Percentiles rank a stretch among this genome's conserved stretches.
phyloP scores from a whole-genome alignment of 2,797 vertebrate species.

The Spinus olivaceus region DNA sequence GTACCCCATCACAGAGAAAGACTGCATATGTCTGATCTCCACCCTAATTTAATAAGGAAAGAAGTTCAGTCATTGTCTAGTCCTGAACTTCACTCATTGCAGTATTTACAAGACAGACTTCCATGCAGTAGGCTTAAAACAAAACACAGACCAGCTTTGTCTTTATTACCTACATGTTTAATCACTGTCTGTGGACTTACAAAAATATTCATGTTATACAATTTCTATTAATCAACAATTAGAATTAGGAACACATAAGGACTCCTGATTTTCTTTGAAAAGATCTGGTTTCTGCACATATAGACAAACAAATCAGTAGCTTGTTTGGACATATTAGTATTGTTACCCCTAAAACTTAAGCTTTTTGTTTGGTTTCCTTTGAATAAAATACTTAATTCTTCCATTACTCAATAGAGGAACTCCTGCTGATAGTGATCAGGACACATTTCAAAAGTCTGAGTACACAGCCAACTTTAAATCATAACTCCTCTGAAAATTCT shows the following conservation, averaged over 20 bases:
- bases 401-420: not conserved
- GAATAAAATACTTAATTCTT: not conserved
- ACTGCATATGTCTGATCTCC: not conserved
- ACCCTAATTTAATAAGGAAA: not conserved
- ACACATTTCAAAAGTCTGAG: not conserved
- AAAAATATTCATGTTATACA: slow-evolving; percentile 6
- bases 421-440: not conserved
- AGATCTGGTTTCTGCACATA: not conserved
- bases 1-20: not conserved
- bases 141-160: not conserved
- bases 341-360: not conserved
- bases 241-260: not conserved
- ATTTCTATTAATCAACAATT: not conserved
- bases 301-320: not conserved
- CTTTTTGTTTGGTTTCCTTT: not conserved
- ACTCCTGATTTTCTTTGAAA: not conserved
- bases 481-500: not conserved
- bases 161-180: not conserved
- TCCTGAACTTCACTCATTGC: not conserved
- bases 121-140: not conserved
- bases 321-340: not conserved
- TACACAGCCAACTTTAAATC: not conserved
- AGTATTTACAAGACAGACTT: not conserved
- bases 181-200: not conserved
- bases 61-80: not conserved